phyloP scores from a whole-genome alignment of 1,140 invertebrate species.

The Leptonema lineaticorne region DNA sequence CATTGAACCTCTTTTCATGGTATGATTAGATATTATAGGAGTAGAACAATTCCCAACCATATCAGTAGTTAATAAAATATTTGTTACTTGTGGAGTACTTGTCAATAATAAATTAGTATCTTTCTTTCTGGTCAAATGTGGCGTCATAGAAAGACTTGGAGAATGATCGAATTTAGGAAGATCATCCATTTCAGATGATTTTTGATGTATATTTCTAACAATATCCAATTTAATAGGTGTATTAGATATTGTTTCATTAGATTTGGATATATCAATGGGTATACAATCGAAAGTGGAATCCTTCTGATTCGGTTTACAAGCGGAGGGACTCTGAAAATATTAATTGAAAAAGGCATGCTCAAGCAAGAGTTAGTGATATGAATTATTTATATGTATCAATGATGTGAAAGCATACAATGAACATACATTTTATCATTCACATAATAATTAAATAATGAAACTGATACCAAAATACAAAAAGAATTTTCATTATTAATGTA shows the following conservation, averaged over 20 bases:
- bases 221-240: neutral
- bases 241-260: neutral
- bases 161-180: neutral
- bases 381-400: neutral
- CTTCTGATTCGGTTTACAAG: conserved; percentile 15
- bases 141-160: neutral
- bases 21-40: conserved; percentile 54
- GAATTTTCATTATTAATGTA: neutral
- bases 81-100: conserved; percentile 57
- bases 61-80: conserved; percentile 45
- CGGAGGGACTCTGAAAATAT: conserved; percentile 35
- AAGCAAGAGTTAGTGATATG: conserved; percentile 22
- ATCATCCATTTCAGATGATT: neutral
- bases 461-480: neutral
- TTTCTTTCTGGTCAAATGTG: conserved; percentile 1
- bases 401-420: too few species aligned
- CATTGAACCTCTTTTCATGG: conserved; percentile 71
- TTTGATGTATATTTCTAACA: too few species aligned
- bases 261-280: neutral
- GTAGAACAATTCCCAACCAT: conserved; percentile 43
- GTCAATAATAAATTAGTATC: conserved; percentile 46
- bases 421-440: too few species aligned
- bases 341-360: conserved; percentile 37
- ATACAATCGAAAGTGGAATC: neutral
- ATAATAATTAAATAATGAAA: too few species aligned